Evolutionary conservation across 2,797 vertebrate genomes (phyloP).

Genomic region (Valencia hispanica): DNA sequence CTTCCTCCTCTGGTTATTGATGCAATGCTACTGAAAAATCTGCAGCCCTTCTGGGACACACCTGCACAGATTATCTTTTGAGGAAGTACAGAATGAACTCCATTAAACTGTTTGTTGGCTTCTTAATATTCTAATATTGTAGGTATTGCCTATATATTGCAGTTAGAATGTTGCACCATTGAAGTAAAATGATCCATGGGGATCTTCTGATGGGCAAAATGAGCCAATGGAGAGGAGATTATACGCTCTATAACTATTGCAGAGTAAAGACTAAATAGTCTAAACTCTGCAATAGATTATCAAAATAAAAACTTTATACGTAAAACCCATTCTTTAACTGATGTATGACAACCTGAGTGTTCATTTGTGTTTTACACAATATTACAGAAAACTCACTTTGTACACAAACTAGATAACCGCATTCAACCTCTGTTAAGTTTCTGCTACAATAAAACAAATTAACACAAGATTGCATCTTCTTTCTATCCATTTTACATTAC

Average conservation of each 20-base stretch:
- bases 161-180: not conserved
- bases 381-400: not conserved
- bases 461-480: not conserved
- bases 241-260: too few relatives aligned
- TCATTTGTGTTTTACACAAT: not conserved
- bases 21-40: constrained; percentile 14
- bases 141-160: not conserved
- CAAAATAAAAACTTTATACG: not conserved
- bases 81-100: not conserved
- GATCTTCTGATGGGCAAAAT: not conserved
- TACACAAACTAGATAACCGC: not conserved
- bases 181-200: not conserved
- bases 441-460: not conserved
- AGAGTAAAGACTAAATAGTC: not conserved
- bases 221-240: not conserved
- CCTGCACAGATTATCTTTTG: constrained; percentile 9
- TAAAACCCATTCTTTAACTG: not conserved
- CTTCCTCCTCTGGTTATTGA: not conserved
- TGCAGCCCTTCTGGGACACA: not conserved
- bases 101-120: not conserved
- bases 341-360: not conserved
- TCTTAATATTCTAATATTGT: not conserved
- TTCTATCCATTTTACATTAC: not conserved
- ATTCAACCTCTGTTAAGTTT: not conserved
- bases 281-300: not conserved